Conservation (phyloP, 2,888 invertebrate genomes). For the Eilema caniola region DNA sequence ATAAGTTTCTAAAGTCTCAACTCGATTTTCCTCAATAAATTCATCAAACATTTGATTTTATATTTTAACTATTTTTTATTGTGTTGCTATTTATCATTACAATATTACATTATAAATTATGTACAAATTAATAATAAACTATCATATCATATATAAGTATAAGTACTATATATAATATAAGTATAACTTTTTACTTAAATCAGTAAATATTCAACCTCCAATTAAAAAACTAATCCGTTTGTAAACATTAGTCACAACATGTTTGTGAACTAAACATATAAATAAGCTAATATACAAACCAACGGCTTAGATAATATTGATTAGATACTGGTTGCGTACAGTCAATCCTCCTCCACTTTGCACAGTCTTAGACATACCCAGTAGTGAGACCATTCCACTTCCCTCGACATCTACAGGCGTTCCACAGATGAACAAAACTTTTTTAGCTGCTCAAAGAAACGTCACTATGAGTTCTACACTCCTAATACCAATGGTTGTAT, state of each 20-base stretch:
- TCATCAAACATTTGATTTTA: not conserved
- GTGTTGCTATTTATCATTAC: not conserved
- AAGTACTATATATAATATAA: no score
- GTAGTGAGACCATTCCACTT: no score
- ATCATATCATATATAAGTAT: not conserved
- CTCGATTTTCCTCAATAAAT: not conserved
- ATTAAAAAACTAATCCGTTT: not conserved
- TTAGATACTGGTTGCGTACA: not conserved
- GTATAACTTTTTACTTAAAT: not conserved
- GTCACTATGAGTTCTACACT: no score
- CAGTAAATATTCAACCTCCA: not conserved
- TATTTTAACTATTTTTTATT: not conserved
- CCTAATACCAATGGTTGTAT: no score
- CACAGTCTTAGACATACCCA: no score
- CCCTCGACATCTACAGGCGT: no score
- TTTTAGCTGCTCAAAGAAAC: no score
- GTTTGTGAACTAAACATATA: conserved; percentile 1
- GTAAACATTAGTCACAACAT: not conserved
- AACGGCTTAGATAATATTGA: not conserved
- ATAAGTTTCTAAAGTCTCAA: not conserved
- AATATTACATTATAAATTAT: not conserved
- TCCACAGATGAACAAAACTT: no score
- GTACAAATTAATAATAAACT: not conserved
- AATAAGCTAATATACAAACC: conserved; percentile 6
- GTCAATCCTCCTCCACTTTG: no score